Evolutionary conservation across 1,140 invertebrate genomes (phyloP).

Genomic region (Magallana gigas): DNA sequence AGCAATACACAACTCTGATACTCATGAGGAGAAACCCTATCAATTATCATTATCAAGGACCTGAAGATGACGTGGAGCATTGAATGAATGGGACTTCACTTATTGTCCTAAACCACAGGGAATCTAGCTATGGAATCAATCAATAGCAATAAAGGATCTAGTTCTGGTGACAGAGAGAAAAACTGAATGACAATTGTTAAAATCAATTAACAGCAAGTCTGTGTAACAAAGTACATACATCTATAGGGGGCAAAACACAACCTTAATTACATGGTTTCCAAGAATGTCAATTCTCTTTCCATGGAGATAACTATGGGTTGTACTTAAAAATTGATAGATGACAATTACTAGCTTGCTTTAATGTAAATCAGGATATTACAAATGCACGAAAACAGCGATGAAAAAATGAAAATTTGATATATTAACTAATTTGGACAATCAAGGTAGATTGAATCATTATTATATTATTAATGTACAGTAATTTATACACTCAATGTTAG

Average conservation of each 20-base stretch:
- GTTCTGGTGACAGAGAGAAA: not conserved
- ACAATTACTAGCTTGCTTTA: not conserved
- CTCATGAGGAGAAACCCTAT: not conserved
- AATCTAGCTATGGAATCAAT: conserved; percentile 6
- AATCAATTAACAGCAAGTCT: not conserved
- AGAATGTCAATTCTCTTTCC: not conserved
- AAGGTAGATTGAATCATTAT: no score
- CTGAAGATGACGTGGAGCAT: not conserved
- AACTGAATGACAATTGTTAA: not conserved
- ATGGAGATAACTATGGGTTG: not conserved
- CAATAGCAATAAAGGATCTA: not conserved
- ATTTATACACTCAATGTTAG: no score
- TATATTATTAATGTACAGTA: no score
- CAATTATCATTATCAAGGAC: not conserved
- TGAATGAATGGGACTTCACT: not conserved
- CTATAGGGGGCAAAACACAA: not conserved
- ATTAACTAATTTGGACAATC: no score
- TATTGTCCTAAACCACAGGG: not conserved
- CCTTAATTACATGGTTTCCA: not conserved
- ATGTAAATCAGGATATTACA: not conserved
- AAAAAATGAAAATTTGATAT: no score
- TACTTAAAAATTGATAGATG: not conserved
- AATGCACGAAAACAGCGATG: no score
- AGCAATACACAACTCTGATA: no score
- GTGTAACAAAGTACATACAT: not conserved